phyloP scores from a whole-genome alignment of 2,888 invertebrate species.

The Automeris io region DNA sequence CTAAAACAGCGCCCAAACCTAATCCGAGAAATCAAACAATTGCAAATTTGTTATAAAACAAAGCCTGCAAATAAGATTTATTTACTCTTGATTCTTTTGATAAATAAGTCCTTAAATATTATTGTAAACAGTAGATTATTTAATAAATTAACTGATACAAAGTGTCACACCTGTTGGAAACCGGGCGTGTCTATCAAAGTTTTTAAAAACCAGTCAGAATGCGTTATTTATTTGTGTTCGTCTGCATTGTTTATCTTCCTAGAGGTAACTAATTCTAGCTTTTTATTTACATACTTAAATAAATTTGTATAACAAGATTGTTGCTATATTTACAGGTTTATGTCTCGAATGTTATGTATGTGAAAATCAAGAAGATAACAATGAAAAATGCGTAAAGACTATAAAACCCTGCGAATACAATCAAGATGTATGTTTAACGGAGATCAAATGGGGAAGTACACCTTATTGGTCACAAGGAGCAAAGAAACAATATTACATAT shows the following conservation, averaged over 20 bases:
- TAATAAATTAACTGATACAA: too few relatives aligned
- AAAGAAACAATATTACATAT: constrained; percentile 94
- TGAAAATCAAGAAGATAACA: constrained; percentile 92
- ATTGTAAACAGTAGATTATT: too few relatives aligned
- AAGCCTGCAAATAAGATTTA: too few relatives aligned
- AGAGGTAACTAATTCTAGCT: background rate
- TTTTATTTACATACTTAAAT: background rate
- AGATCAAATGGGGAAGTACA: constrained; percentile 96
- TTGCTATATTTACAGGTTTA: constrained; percentile 60
- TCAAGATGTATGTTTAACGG: constrained; percentile 91
- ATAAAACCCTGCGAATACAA: constrained; percentile 93
- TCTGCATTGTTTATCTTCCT: background rate
- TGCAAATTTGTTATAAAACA: too few relatives aligned
- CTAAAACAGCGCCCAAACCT: too few relatives aligned
- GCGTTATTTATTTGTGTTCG: background rate
- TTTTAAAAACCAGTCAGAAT: too few relatives aligned
- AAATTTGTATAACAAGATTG: background rate
- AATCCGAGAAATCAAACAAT: too few relatives aligned
- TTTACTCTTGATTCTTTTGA: too few relatives aligned
- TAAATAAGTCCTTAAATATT: too few relatives aligned
- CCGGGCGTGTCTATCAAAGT: too few relatives aligned
- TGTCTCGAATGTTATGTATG: constrained; percentile 97
- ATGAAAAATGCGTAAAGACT: constrained; percentile 93
- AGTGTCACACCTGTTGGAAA: too few relatives aligned
- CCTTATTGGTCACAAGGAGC: constrained; percentile 97